Evolutionary conservation across 1,140 invertebrate genomes (phyloP).

Genomic region (Pygmarrhopalites habei): DNA sequence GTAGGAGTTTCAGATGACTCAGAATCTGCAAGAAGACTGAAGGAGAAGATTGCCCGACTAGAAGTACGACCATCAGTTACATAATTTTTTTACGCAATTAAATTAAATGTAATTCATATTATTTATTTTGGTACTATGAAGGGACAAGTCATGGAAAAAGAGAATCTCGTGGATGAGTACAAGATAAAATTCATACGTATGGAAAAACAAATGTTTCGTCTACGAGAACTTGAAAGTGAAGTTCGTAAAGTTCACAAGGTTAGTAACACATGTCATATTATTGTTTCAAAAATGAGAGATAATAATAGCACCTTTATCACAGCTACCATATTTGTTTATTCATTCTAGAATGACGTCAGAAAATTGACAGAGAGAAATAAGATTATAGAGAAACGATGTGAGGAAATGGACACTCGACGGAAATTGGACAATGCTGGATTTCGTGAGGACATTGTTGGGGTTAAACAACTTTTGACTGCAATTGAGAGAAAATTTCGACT

Average conservation of each 20-base stretch:
- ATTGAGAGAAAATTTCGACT: conserved; percentile 2
- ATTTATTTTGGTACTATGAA: background rate
- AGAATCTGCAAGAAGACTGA: background rate
- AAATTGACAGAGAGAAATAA: conserved; percentile 9
- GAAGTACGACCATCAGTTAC: background rate
- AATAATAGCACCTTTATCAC: too few relatives aligned
- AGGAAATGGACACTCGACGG: background rate
- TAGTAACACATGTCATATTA: background rate
- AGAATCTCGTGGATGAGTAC: conserved; percentile 23
- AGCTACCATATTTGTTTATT: too few relatives aligned
- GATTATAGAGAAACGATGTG: background rate
- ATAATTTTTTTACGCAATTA: background rate
- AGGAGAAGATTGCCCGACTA: background rate
- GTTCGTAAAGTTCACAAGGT: conserved; percentile 2
- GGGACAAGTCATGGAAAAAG: conserved; percentile 16
- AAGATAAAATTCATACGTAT: conserved; percentile 15
- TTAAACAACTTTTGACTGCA: background rate
- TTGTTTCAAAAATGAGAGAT: background rate
- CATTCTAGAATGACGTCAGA: conserved; percentile 7
- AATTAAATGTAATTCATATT: too few relatives aligned
- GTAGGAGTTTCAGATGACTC: background rate
- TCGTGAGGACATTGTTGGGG: conserved; percentile 3
- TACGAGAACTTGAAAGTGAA: conserved; percentile 2
- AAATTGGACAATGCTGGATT: conserved; percentile 21
- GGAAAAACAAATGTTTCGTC: conserved; percentile 13